Conservation (phyloP, 2,797 vertebrate genomes). For the Protosalanx chinensis region DNA sequence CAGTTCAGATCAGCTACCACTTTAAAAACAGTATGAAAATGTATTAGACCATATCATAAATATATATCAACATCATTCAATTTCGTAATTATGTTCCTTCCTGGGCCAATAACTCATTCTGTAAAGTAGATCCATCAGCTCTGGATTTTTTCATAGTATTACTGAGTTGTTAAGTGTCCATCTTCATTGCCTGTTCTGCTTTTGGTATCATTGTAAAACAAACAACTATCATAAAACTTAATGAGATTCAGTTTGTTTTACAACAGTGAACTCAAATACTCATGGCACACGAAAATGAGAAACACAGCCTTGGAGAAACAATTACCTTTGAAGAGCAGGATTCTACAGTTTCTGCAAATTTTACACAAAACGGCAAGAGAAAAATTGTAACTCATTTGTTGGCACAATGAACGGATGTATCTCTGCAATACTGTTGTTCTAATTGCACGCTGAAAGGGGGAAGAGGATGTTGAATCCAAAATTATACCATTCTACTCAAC, state of each 20-base stretch:
- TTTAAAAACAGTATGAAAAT: too few relatives aligned
- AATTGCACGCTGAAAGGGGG: constrained; percentile 63
- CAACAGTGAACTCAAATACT: too few relatives aligned
- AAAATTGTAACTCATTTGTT: constrained; percentile 98
- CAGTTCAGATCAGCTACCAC: too few relatives aligned
- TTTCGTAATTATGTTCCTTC: constrained; percentile 8
- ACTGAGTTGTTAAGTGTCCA: background rate
- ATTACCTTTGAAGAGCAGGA: constrained; percentile 99
- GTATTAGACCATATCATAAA: constrained; percentile 12
- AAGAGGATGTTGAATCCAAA: constrained; percentile 48
- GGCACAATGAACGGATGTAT: constrained; percentile 86
- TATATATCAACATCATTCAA: constrained; percentile 1
- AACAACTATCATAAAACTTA: constrained; percentile 49
- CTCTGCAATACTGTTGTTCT: constrained; percentile 71
- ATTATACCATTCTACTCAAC: constrained; percentile 37
- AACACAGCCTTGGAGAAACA: constrained; percentile 97
- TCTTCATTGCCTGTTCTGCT: constrained; percentile 17
- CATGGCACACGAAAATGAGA: constrained; percentile 29
- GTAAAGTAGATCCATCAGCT: constrained; percentile 6
- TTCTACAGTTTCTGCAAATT: constrained; percentile 99
- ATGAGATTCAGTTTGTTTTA: too few relatives aligned
- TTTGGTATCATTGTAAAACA: constrained; percentile 24
- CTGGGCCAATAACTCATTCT: background rate
- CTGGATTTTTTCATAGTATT: constrained; percentile 15
- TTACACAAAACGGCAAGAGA: constrained; percentile 99